Base-by-base conservation (phyloP, 2,113 vertebrate species). In the Sinosuthora webbiana region DNA sequence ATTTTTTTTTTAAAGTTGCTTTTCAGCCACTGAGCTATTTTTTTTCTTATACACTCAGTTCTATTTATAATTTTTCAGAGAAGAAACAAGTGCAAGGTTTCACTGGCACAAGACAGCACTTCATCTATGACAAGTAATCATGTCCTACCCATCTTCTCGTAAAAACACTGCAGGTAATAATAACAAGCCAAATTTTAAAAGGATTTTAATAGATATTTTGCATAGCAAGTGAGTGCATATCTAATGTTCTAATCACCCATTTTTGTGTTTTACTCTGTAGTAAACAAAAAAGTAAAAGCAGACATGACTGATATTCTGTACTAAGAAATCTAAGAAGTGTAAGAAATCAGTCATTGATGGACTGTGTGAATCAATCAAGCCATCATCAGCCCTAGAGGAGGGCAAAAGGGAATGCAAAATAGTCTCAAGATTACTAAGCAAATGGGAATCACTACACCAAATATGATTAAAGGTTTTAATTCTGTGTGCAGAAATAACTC, bases 1-100 rank as follows among this genome's bases (percentile, higher is more conserved):
- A 92, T 97, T 98, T 98, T 97, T 97, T 97, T 82, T 97, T 97
- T 97, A 95, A 97, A 95, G 90, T 90, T 97, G 42, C 77, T 91
- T 98, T 98, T 89, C 70, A 96, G 76, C 57, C 94, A 85, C 15
- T 75, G 77, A 95, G 77, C 37, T 96, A 23, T 78, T 95, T 98
- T 97, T 98, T 83, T 82, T 87, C 74, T 68, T 89, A 55, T 93
- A 91, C 35, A 3, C 37, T 96, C 15, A 70, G 11, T 93, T 97
- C 65, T 97, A 92, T 97, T 96, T 97, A 64, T 95, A 96, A 31
- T 90, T 97, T 95, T 92, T 87, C 92, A 91, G 33, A 76, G 55
- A 88, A 88, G 30, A 96, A 98, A 91, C 27, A 95, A 92, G 20
- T 52, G 45, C 41, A 93, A 94, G 75, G 25, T 50, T 94, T 93